phyloP scores from a whole-genome alignment of 2,797 vertebrate genomes.

The Triplophysa bombifrons region DNA sequence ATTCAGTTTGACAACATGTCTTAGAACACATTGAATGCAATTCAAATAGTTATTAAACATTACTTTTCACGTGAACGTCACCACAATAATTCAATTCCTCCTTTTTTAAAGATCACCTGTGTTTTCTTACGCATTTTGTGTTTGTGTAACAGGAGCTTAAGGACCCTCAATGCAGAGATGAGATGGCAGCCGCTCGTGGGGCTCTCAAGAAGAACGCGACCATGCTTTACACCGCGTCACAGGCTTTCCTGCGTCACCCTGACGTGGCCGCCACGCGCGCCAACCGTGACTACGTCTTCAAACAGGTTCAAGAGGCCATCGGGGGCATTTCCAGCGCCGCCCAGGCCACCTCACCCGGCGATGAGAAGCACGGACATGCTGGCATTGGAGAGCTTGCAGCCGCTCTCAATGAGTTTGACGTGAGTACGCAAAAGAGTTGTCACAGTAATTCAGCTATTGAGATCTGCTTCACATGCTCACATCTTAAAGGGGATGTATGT shows the following conservation, averaged over 20 bases:
- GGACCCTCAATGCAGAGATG: slow-evolving; percentile 95
- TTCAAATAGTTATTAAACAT: no score
- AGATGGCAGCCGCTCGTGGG: slow-evolving; percentile 96
- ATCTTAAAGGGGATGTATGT: no score
- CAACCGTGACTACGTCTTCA: slow-evolving; percentile 98
- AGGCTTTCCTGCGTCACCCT: slow-evolving; percentile 95
- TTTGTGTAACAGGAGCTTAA: slow-evolving; percentile 86
- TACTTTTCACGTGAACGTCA: no score
- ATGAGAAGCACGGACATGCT: slow-evolving; percentile 94
- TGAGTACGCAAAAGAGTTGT: slow-evolving; percentile 73
- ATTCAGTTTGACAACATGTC: no score
- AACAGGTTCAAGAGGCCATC: slow-evolving; percentile 98
- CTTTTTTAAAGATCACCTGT: neutral
- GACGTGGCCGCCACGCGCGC: slow-evolving; percentile 95
- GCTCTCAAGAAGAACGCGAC: slow-evolving; percentile 98
- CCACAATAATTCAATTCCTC: no score
- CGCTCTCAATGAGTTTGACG: slow-evolving; percentile 97
- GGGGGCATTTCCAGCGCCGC: slow-evolving; percentile 96
- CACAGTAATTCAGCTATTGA: no score
- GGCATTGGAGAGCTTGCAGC: slow-evolving; percentile 96
- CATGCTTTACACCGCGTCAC: slow-evolving; percentile 96
- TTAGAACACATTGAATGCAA: no score
- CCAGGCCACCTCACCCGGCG: slow-evolving; percentile 92
- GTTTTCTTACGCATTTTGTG: no score
- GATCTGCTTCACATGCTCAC: no score